phyloP scores from a whole-genome alignment of 2,113 vertebrate species.

The Argyrosomus japonicus region DNA sequence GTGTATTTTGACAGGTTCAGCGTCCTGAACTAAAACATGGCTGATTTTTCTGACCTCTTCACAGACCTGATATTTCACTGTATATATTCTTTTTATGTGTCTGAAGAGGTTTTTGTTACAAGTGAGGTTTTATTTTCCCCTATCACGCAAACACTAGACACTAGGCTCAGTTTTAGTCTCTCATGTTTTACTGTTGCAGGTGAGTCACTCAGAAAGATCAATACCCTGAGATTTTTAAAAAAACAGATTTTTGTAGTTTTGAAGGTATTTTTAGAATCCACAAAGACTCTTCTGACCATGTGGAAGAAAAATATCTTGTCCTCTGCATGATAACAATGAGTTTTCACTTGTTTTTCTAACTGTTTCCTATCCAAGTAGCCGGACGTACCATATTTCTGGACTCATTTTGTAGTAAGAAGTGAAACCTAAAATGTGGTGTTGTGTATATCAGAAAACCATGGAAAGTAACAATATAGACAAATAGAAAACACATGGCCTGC shows the following conservation, averaged over 20 bases:
- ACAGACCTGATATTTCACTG: slow-evolving; percentile 11
- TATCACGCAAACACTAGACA: background rate
- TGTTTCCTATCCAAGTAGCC: background rate
- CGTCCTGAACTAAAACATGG: background rate
- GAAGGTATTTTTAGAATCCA: background rate
- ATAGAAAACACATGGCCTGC: background rate
- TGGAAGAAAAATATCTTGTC: background rate
- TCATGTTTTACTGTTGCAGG: background rate
- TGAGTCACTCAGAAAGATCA: background rate
- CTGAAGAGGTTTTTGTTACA: slow-evolving; percentile 35
- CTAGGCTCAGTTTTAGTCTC: background rate
- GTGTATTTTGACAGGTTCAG: background rate
- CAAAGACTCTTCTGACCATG: background rate
- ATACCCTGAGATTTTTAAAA: background rate
- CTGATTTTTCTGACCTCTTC: background rate
- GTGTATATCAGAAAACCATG: background rate
- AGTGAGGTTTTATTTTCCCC: background rate
- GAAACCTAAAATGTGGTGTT: background rate
- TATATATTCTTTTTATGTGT: slow-evolving; percentile 23
- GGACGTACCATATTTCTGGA: background rate
- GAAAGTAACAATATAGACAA: background rate
- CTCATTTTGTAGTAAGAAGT: background rate
- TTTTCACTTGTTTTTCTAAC: background rate
- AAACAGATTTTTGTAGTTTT: background rate
- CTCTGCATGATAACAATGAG: no score